A percentile compares a stretch with the other conserved stretches of the same genome.
phyloP scores from a whole-genome alignment of 2,888 invertebrate genomes.

The Euplexia lucipara region DNA sequence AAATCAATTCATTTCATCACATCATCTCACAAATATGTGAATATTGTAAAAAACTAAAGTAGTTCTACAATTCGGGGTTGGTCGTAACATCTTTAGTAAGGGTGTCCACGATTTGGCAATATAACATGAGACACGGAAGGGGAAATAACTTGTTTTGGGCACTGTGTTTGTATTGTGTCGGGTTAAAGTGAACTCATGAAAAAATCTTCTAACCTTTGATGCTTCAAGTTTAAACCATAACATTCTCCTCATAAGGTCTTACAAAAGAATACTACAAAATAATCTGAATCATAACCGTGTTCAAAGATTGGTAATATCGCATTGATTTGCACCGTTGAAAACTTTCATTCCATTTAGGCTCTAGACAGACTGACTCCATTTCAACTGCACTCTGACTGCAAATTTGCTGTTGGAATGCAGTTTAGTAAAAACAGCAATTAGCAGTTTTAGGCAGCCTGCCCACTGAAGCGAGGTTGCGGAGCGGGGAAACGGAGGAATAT shows the following conservation, averaged over 20 bases:
- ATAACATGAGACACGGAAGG: conserved; percentile 50
- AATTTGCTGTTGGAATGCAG: too few relatives aligned
- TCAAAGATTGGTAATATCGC: too few relatives aligned
- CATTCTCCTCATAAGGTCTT: not conserved
- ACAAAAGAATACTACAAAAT: not conserved
- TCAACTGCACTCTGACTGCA: too few relatives aligned
- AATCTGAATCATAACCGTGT: too few relatives aligned
- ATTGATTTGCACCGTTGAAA: too few relatives aligned
- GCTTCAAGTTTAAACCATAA: not conserved
- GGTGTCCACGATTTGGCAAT: conserved; percentile 74
- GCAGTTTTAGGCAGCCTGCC: too few relatives aligned
- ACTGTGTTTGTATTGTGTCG: conserved; percentile 52
- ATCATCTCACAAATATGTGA: conserved; percentile 61
- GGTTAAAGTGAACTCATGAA: conserved; percentile 26
- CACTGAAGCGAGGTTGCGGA: too few relatives aligned
- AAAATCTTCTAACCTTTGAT: not conserved
- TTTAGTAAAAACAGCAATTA: too few relatives aligned
- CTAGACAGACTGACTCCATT: too few relatives aligned
- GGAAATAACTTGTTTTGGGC: conserved; percentile 58
- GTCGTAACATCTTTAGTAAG: conserved; percentile 62
- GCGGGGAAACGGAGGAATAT: too few relatives aligned
- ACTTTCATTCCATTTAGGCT: too few relatives aligned
- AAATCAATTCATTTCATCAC: conserved; percentile 37
- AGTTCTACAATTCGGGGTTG: conserved; percentile 54
- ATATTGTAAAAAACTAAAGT: conserved; percentile 72